Evolutionary conservation across 2,888 invertebrate species (phyloP), one percentile per base, ranked within the genome.

Genomic region (Theodoxus fluviatilis): DNA sequence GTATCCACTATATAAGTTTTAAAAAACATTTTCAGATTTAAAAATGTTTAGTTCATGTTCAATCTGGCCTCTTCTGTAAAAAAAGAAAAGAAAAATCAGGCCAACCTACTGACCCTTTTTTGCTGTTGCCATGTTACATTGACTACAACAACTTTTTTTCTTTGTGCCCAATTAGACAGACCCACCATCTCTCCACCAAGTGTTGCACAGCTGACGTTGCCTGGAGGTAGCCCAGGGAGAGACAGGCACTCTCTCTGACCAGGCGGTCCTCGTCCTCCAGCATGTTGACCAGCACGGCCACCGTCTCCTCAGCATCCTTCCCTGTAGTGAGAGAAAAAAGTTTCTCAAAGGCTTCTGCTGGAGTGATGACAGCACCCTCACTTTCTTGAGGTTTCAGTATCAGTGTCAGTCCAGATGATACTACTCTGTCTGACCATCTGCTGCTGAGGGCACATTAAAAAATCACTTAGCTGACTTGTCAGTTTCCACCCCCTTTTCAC

Each of bases 181-280:
- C 79, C 70, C 64, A 83, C 83, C 83, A 83, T 69, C 78, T 70
- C n/a, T 83, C 79, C 6, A 80, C 72, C 12, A 82, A 73, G 35
- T 67, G 49, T 15, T 75, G 66, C 2, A 81, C 80, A 37, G 82
- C 80, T 57, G 71, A 61, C 0, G 35, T 68, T 31, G 77, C 78
- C 68, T 78, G 76, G 57, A 83, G 77, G 57, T 75, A 76, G 6
- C 81, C 83, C 7, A 83, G 73, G 35, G 81, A 80, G 0, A 83
- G 75, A 40, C 82, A 82, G 31, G 81, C 81, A 74, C 82, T 83
- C 71, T 83, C 83, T 43, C 83, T 71, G 0, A 83, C 83, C 33
- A 83, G 71, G 18, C 83, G 65, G 65, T 83, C 83, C 67, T 81
- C 81, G 73, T 83, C 82, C 28, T 78, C 73, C 47, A 83, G 63